Percentiles rank a stretch among this genome's conserved stretches.
Evolutionary conservation across 2,797 vertebrate species (phyloP).

Genomic region (Manis pentadactyla): DNA sequence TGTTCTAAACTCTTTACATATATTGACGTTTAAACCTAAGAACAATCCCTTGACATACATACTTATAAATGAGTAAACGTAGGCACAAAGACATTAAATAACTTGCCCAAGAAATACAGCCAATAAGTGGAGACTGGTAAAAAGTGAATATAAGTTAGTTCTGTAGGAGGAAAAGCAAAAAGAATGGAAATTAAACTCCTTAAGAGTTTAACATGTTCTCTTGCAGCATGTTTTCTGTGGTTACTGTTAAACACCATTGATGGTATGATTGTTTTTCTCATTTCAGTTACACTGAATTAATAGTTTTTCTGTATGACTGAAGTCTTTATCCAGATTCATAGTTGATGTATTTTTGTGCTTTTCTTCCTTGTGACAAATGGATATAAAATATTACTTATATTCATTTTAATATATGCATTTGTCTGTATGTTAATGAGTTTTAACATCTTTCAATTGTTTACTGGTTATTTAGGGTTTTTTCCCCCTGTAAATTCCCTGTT

Average conservation of each 20-base stretch:
- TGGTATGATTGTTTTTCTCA: neutral
- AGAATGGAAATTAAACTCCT: slow-evolving; percentile 22
- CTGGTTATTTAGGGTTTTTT: neutral
- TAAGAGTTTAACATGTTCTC: neutral
- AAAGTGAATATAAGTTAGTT: slow-evolving; percentile 36
- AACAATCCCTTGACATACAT: slow-evolving; percentile 12
- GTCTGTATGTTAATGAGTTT: slow-evolving; percentile 22
- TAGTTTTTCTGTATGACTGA: neutral
- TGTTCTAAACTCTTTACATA: neutral
- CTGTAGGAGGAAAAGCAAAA: neutral
- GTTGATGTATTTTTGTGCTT: neutral
- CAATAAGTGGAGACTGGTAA: neutral
- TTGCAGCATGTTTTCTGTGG: neutral
- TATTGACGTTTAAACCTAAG: slow-evolving; percentile 24
- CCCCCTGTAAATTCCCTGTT: neutral
- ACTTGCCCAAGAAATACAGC: neutral
- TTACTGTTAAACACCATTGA: neutral
- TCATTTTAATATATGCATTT: slow-evolving; percentile 13
- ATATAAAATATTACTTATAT: neutral
- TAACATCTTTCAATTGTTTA: slow-evolving; percentile 15
- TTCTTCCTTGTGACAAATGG: neutral
- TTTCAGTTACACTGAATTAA: neutral
- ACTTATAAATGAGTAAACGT: slow-evolving; percentile 12
- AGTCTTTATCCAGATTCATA: slow-evolving; percentile 19
- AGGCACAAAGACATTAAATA: slow-evolving; percentile 27